A percentile compares a stretch with the other conserved stretches of the same genome.
Conservation (phyloP, 2,888 invertebrate species). For the Nasonovia ribisnigri region DNA sequence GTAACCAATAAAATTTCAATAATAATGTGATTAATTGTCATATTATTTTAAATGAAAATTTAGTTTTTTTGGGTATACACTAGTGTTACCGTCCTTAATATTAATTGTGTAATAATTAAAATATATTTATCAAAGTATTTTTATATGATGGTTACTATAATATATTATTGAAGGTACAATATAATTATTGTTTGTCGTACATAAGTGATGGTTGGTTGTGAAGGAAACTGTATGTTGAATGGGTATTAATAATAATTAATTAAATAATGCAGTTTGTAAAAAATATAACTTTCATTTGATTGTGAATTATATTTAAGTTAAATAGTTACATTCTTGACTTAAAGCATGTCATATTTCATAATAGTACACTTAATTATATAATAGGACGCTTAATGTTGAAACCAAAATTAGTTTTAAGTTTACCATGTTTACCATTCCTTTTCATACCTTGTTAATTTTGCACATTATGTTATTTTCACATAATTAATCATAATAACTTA, state of each 20-base stretch:
- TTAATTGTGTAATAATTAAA: conserved; percentile 22
- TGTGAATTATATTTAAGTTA: background rate
- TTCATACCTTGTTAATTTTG: conserved; percentile 23
- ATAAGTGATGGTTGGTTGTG: conserved; percentile 58
- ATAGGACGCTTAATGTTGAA: background rate
- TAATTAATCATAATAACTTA: background rate
- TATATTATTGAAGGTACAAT: conserved; percentile 20
- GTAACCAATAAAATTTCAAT: background rate
- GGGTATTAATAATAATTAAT: conserved; percentile 26
- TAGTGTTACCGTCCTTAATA: conserved; percentile 19
- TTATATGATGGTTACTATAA: conserved; percentile 35
- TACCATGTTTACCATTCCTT: conserved; percentile 26
- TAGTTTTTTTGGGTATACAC: background rate
- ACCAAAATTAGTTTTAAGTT: conserved; percentile 25
- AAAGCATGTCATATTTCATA: background rate
- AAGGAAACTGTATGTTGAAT: conserved; percentile 46
- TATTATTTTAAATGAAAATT: conserved; percentile 7
- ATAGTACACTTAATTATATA: background rate
- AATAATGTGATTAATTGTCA: background rate
- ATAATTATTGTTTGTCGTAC: background rate
- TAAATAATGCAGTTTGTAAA: conserved; percentile 7
- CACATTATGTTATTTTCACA: conserved; percentile 30
- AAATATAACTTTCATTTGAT: conserved; percentile 19
- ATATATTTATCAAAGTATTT: conserved; percentile 41
- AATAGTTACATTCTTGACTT: background rate